Evolutionary conservation across 2,797 vertebrate genomes (phyloP).

Genomic region (Botia kubotai): DNA sequence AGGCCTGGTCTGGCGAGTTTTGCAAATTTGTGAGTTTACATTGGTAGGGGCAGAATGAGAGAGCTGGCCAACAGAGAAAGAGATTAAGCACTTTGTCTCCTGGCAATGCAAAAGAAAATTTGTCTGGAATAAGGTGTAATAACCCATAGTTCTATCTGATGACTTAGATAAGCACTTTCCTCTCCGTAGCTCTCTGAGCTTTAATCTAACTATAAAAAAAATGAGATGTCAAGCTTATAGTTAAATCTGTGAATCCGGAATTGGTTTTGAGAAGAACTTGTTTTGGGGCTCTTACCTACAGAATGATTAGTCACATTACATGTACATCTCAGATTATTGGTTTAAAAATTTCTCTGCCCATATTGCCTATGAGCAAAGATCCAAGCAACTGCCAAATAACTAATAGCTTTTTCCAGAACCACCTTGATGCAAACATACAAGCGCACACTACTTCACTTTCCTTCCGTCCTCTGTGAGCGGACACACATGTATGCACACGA

Average conservation of each 20-base stretch:
- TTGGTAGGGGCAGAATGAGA: not conserved
- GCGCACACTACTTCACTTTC: slow-evolving; percentile 26
- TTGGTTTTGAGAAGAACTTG: not conserved
- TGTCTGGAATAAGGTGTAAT: not conserved
- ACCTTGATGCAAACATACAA: slow-evolving; percentile 28
- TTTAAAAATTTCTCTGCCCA: not conserved
- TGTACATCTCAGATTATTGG: not conserved
- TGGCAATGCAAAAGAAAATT: not conserved
- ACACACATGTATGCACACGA: slow-evolving; percentile 22
- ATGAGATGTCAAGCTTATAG: not conserved
- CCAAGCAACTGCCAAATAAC: not conserved
- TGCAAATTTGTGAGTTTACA: not conserved
- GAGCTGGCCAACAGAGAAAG: slow-evolving; percentile 6
- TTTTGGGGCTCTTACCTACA: no score
- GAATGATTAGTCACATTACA: no score
- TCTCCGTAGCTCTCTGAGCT: not conserved
- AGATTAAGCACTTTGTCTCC: slow-evolving; percentile 8
- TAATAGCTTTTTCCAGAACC: not conserved
- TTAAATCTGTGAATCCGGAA: not conserved
- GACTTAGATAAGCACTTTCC: slow-evolving; percentile 13
- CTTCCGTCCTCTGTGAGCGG: not conserved
- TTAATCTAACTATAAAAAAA: slow-evolving; percentile 6
- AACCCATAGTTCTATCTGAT: not conserved
- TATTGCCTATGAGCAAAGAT: not conserved
- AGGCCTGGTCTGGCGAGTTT: not conserved